Percentiles rank a stretch among this genome's conserved stretches.
Evolutionary conservation across 2,797 vertebrate species (phyloP).

Genomic region (Sylvilagus floridanus): DNA sequence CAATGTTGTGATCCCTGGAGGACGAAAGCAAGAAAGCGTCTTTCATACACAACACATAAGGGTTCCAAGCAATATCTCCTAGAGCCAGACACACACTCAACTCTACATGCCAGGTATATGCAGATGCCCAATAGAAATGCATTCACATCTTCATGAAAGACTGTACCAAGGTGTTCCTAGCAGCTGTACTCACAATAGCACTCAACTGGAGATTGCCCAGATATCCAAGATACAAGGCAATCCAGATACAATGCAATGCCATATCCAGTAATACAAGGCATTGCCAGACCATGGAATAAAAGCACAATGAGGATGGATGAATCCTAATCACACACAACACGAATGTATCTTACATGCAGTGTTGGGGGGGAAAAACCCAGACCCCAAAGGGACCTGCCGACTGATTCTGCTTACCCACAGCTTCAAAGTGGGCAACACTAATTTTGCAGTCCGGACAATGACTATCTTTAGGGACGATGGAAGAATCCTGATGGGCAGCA

Average conservation of each 20-base stretch:
- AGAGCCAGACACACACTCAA: neutral
- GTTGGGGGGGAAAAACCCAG: neutral
- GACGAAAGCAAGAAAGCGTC: neutral
- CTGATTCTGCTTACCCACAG: neutral
- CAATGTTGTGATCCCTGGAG: neutral
- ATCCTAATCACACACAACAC: too few relatives aligned
- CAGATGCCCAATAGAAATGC: neutral
- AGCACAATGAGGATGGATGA: rapidly evolving
- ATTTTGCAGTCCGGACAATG: neutral
- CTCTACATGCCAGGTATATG: neutral
- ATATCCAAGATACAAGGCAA: neutral
- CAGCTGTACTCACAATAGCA: neutral
- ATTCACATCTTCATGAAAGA: neutral
- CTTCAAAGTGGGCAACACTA: neutral
- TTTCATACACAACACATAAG: neutral
- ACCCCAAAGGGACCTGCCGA: neutral
- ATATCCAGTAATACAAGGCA: too few relatives aligned
- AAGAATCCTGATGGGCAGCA: neutral
- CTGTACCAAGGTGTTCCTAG: neutral
- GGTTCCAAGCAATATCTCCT: neutral
- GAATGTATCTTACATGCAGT: neutral
- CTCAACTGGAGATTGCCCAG: neutral
- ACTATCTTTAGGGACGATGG: neutral
- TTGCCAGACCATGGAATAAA: neutral
- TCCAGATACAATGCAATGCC: too few relatives aligned